These are phyloP conservation scores for Eidolon helvum DNA, from an alignment of 2,113 vertebrate genomes.

Conservation along the genomic window DNA sequence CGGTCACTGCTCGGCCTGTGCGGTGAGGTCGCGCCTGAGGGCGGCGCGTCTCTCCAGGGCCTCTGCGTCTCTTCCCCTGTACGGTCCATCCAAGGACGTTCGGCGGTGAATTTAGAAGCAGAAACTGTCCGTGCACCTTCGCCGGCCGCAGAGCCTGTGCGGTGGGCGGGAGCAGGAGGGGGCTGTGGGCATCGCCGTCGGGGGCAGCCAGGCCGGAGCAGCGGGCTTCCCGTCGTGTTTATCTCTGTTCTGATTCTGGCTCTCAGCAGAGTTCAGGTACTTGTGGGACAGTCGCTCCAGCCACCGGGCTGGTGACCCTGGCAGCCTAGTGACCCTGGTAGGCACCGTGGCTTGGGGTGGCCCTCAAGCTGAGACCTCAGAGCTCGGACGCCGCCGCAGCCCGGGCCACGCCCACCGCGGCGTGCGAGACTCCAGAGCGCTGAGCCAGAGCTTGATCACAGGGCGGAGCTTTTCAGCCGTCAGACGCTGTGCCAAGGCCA, in stretches of 20 bases:
- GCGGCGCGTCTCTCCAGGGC: too few relatives aligned
- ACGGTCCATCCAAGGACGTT: accelerated
- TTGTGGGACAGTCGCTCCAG: accelerated
- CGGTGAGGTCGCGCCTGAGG: too few relatives aligned
- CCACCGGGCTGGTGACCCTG: not conserved
- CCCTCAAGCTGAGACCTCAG: accelerated
- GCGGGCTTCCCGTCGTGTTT: accelerated
- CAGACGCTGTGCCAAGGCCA: too few relatives aligned
- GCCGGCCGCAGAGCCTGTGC: accelerated
- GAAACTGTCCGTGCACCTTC: accelerated
- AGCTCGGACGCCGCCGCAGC: not conserved
- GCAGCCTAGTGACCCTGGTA: too few relatives aligned
- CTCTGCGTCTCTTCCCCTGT: accelerated
- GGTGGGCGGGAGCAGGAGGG: not conserved
- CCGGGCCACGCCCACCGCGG: not conserved
- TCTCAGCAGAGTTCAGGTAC: accelerated
- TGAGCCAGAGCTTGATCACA: accelerated
- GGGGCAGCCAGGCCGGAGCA: accelerated
- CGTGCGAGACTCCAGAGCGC: not conserved
- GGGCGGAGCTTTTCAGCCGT: too few relatives aligned
- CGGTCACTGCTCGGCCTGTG: too few relatives aligned
- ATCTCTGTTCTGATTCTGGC: accelerated
- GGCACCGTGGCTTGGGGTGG: accelerated
- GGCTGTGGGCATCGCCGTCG: accelerated
- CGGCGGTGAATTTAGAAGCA: accelerated